Conservation (phyloP, 2,797 vertebrate species). For the Poecile montanus region DNA sequence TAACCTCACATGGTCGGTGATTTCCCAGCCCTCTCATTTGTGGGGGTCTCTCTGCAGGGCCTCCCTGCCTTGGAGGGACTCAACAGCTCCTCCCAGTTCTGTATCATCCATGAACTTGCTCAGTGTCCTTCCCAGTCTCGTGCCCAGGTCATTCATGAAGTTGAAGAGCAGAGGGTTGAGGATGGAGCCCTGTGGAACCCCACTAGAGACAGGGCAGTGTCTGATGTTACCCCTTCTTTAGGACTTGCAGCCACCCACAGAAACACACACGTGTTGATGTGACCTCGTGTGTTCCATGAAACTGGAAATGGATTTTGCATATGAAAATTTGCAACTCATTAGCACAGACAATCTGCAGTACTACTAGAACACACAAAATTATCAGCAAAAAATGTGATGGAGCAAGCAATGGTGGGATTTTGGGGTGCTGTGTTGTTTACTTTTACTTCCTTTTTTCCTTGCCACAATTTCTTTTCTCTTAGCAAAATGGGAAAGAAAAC, state of each 20-base stretch:
- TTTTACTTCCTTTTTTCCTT: not conserved
- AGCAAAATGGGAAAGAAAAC: not conserved
- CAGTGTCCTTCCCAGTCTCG: not conserved
- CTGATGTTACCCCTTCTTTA: not conserved
- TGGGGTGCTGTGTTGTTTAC: not conserved
- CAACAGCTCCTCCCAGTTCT: not conserved
- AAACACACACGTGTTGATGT: not conserved
- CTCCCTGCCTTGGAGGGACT: not conserved
- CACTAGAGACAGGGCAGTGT: not conserved
- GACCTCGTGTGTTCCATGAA: not conserved
- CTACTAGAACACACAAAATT: not conserved
- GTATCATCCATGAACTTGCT: no score
- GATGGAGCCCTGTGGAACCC: not conserved
- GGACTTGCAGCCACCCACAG: not conserved
- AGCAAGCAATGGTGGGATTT: not conserved
- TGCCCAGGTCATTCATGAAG: not conserved
- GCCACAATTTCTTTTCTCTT: not conserved
- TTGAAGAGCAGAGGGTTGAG: accelerated
- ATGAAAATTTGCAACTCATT: not conserved
- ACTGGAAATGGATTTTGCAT: not conserved
- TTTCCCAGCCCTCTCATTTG: not conserved
- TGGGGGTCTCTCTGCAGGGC: not conserved
- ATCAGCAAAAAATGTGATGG: not conserved
- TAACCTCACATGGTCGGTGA: not conserved
- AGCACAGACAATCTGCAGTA: not conserved